Base-by-base conservation (phyloP, 2,797 vertebrate species). In the Ptychadena robeensis region DNA sequence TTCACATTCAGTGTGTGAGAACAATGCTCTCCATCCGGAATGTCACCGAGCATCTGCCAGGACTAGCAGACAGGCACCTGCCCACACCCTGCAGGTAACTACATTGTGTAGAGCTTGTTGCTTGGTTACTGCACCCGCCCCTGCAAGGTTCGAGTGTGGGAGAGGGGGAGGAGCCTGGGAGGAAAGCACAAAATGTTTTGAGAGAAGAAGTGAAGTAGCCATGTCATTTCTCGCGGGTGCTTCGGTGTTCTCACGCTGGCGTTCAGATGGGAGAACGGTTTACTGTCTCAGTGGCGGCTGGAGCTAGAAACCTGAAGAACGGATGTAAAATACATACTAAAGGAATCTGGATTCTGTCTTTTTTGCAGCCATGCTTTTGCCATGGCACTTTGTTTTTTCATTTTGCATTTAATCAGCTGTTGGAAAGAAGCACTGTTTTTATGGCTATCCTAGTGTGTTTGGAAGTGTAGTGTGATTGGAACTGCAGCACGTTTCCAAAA, bases 41-140 rank as follows among this genome's bases (percentile, higher is more conserved):
- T 68, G 44, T 31, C 80, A 73, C 70, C 74, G 38, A 27, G 44
- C 80, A 75, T 61, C 64, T 69, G 72, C 68, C 31, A 75, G 14
- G 28, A 9, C 18, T n/a, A 70, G 32, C 12, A 63, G 76, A 44
- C 22, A 7, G 35, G 67, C 37, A 48, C 14, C 71, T 44, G 78
- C 72, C 83, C 68, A 76, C 83, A 63, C 65, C 83, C 83, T 71
- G 53, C 72, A 76, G 83, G 72, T 76, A 76, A 11, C 37, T 70
- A 44, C 59, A 81, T 74, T 80, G 83, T 85, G 34, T 85, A 64
- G 34, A 25, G 18, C 31, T n/a, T 44, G 83, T 85, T 85, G 78
- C 83, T 81, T 8, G 66, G 83, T 76, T 10, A 85, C 83, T 25
- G 34, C 38, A 2, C 44, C 82, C 70, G 18, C 40, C 64, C 64